These are phyloP conservation scores for Psilopogon haemacephalus DNA, from an alignment of 2,113 vertebrate genomes.

Conservation along the genomic window DNA sequence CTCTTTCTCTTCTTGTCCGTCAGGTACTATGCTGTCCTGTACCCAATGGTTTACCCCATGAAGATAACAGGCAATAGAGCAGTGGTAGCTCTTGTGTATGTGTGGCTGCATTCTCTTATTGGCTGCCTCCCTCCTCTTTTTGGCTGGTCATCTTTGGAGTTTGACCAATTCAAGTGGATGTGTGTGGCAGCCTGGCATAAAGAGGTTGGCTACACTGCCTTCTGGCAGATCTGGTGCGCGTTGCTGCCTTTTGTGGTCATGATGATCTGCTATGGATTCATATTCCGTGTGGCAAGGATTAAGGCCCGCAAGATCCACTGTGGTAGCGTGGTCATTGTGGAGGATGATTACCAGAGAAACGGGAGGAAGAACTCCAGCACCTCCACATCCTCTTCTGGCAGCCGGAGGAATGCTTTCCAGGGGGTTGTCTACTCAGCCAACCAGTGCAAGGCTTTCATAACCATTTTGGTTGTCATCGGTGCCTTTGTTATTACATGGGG, in stretches of 20 bases:
- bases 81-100: slow-evolving; percentile 86
- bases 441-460: slow-evolving; percentile 96
- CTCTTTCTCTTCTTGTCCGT: not conserved
- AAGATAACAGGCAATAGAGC: slow-evolving; percentile 97
- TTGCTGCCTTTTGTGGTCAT: slow-evolving; percentile 87
- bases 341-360: slow-evolving; percentile 80
- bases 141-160: slow-evolving; percentile 94
- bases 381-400: slow-evolving; percentile 91
- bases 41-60: slow-evolving; percentile 98
- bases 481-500: slow-evolving; percentile 94
- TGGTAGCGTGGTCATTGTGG: slow-evolving; percentile 82
- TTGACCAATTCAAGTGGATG: slow-evolving; percentile 95
- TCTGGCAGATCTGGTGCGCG: slow-evolving; percentile 95
- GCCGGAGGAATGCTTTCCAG: slow-evolving; percentile 81
- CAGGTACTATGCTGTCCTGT: slow-evolving; percentile 97
- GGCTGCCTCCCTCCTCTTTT: slow-evolving; percentile 96
- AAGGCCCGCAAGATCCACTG: slow-evolving; percentile 98
- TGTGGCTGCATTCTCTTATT: slow-evolving; percentile 94
- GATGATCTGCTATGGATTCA: slow-evolving; percentile 92
- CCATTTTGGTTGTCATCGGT: slow-evolving; percentile 94
- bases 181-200: slow-evolving; percentile 95
- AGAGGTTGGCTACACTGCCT: slow-evolving; percentile 86
- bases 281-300: slow-evolving; percentile 94
- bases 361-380: slow-evolving; percentile 95
- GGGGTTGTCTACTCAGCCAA: slow-evolving; percentile 92